These are phyloP conservation scores for Eutolmus rufibarbis DNA, from an alignment of 2,888 invertebrate genomes.

Conservation along the genomic window DNA sequence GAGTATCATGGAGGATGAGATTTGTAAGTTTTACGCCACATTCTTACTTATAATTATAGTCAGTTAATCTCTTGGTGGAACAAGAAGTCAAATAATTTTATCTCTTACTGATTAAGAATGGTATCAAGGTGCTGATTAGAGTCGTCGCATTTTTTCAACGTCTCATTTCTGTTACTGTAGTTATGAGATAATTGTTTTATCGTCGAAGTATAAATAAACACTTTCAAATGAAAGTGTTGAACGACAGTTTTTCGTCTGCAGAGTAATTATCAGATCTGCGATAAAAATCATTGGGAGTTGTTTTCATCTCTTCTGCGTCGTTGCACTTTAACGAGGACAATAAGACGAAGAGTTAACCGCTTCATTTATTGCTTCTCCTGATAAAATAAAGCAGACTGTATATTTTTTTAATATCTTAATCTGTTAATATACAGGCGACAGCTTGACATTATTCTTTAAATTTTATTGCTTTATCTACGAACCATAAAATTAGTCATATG, in stretches of 20 bases:
- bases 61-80: not conserved
- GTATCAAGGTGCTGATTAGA: constrained; percentile 31
- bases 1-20: not conserved
- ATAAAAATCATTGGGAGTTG: not conserved
- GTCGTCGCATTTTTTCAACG: not conserved
- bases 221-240: not conserved
- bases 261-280: not conserved
- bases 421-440: not conserved
- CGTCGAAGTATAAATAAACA: not conserved
- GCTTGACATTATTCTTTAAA: not conserved
- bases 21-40: not conserved
- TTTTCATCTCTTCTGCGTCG: not conserved
- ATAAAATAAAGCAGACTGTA: not conserved
- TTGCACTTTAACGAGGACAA: not conserved
- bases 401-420: not conserved
- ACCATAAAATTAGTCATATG: not conserved
- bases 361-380: not conserved
- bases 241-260: not conserved
- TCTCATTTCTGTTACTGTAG: not conserved
- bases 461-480: not conserved
- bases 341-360: not conserved
- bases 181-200: not conserved
- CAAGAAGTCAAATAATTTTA: constrained; percentile 2
- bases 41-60: not conserved
- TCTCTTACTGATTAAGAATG: constrained; percentile 34